Evolutionary conservation across 2,797 vertebrate genomes (phyloP).

Genomic region (Varecia variegata): DNA sequence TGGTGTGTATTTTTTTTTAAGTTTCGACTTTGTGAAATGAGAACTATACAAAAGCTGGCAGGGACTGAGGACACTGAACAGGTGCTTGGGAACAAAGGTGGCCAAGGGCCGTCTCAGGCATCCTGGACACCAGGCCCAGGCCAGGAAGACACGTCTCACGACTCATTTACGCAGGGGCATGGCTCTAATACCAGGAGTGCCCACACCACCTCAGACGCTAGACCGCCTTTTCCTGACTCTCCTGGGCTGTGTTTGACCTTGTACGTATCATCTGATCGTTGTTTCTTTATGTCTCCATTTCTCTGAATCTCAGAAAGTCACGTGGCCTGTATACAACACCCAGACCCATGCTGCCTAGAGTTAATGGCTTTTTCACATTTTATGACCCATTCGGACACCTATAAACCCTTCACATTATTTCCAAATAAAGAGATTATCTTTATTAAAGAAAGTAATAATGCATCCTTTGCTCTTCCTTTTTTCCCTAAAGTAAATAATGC

Average conservation of each 20-base stretch:
- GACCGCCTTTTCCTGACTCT: neutral
- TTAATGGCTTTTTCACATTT: neutral
- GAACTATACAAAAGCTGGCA: neutral
- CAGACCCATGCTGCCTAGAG: neutral
- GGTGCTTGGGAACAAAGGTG: neutral
- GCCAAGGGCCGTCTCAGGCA: neutral
- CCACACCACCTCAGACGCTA: neutral
- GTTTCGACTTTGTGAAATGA: neutral
- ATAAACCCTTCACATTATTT: neutral
- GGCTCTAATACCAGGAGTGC: neutral
- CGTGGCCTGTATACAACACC: neutral
- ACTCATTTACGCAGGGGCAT: rapidly evolving
- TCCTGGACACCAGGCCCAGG: neutral
- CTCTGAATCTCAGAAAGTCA: neutral
- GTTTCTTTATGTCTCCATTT: neutral
- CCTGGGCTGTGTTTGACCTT: neutral
- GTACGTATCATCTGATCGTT: neutral
- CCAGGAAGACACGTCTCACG: neutral
- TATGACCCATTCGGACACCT: neutral
- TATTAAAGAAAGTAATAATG: neutral
- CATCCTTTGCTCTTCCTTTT: neutral
- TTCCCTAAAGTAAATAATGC: neutral
- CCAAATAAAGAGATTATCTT: neutral
- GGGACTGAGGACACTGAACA: neutral
- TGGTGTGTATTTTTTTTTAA: neutral